phyloP scores from a whole-genome alignment of 2,888 invertebrate species.

The Agonopterix arenella region DNA sequence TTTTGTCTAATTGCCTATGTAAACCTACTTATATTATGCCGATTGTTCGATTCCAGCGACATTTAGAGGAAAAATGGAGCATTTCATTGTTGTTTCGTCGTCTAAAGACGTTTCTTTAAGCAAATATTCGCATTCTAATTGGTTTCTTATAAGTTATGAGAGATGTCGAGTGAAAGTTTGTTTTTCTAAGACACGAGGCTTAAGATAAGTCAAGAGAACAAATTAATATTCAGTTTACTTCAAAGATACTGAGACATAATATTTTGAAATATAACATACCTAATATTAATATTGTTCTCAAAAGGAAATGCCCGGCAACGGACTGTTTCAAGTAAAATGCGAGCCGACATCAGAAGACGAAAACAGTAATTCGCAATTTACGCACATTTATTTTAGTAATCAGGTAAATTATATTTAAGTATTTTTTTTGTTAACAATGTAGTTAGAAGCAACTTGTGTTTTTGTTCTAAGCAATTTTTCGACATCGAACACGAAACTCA shows the following conservation, averaged over 20 bases:
- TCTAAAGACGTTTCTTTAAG: conserved; percentile 17
- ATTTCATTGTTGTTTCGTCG: conserved; percentile 22
- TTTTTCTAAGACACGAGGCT: conserved; percentile 1
- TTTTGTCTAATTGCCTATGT: conserved; percentile 70
- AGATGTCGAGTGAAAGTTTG: conserved; percentile 1
- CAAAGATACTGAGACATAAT: too few species aligned
- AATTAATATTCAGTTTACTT: not conserved
- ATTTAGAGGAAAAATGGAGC: conserved; percentile 36
- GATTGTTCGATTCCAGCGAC: conserved; percentile 47
- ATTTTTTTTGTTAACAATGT: too few species aligned
- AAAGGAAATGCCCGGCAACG: conserved; percentile 60
- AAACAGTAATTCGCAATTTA: conserved; percentile 42
- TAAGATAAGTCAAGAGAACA: too few species aligned
- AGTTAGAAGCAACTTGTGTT: too few species aligned
- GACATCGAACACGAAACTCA: too few species aligned
- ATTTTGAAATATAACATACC: not conserved
- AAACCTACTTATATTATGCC: conserved; percentile 51
- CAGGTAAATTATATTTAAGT: conserved; percentile 30
- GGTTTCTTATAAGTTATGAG: not conserved
- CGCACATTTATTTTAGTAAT: conserved; percentile 33
- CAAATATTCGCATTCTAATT: conserved; percentile 9
- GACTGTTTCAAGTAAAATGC: conserved; percentile 46
- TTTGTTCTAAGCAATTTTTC: too few species aligned
- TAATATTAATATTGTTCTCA: not conserved
- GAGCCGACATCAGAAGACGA: conserved; percentile 60